phyloP scores from a whole-genome alignment of 2,888 invertebrate genomes.

The Drosophila cracens region DNA sequence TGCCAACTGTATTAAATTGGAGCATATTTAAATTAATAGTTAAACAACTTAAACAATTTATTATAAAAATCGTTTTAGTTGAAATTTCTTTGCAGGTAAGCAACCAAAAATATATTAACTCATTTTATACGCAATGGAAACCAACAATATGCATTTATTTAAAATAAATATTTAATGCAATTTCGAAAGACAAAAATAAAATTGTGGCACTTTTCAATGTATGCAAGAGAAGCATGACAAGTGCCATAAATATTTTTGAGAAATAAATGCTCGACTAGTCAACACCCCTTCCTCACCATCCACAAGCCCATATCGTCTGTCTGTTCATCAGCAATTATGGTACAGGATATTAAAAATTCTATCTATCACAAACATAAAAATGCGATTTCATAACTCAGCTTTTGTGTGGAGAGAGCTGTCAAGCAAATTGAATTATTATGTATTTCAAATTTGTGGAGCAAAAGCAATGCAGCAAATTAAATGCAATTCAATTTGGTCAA shows the following conservation, averaged over 20 bases:
- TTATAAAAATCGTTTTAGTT: conserved; percentile 2
- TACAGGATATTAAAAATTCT: conserved; percentile 6
- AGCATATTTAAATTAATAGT: not conserved
- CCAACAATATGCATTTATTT: conserved; percentile 30
- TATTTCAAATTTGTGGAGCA: conserved; percentile 38
- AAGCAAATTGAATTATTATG: conserved; percentile 44
- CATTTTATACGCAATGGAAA: not conserved
- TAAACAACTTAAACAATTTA: not conserved
- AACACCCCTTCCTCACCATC: conserved; percentile 4
- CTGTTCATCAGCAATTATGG: conserved; percentile 1
- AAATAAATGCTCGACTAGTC: not conserved
- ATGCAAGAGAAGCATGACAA: conserved; percentile 5
- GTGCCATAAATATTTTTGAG: not conserved
- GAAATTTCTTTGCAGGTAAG: conserved; percentile 33
- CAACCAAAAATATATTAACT: not conserved
- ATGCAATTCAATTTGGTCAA: conserved; percentile 69
- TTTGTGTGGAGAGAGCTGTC: conserved; percentile 28
- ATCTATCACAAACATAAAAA: not conserved
- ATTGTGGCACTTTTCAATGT: not conserved
- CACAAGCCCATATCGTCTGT: not conserved
- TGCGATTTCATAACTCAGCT: conserved; percentile 27
- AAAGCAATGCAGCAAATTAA: conserved; percentile 57
- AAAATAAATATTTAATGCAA: conserved; percentile 7
- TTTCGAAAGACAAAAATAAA: not conserved
- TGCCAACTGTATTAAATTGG: not conserved